Base-by-base conservation (phyloP, 1,140 invertebrate species). In the Papilio glaucus region DNA sequence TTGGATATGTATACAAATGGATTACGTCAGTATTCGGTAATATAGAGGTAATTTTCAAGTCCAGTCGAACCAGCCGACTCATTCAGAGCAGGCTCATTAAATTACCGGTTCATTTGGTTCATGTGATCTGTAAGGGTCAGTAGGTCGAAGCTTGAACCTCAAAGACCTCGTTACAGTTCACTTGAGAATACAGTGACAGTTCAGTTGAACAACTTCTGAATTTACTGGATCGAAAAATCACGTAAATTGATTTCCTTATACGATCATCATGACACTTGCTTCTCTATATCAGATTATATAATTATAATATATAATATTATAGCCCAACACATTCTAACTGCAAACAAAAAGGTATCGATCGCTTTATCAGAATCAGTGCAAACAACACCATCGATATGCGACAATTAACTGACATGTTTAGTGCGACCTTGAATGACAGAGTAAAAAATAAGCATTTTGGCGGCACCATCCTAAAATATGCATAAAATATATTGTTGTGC, bases 301-400 rank as follows among this genome's bases (percentile, higher is more conserved):
- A 18, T n/a, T 21, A 29, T 69, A 45, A 45, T 69, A 69, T 24
- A 18, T 49, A 18, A 49, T 49, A n/a, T n/a, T n/a, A n/a, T 21
- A 49, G 45, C 15, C 4, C 9, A 45, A 68, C 41, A 26, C n/a
- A n/a, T n/a, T 24, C n/a, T 45, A 49, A 45, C 41, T 24, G 45
- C 65, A 65, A 24, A 21, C 37, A 65, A 42, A 26, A 45, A 69
- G 67, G 67, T 69, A 26, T 45, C 39, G 67, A 69, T 69, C 67
- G 67, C 9, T 69, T 69, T 45, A 69, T 45, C 67, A 33, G 26
- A n/a, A n/a, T n/a, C n/a, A n/a, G n/a, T 69, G 6, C 39, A 69
- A 24, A 45, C 13, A 42, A 65, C n/a, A n/a, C n/a, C n/a, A n/a
- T n/a, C n/a, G 21, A 45, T 49, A 69, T 26, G 26, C 7, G 18